phyloP scores from a whole-genome alignment of 1,140 invertebrate genomes.

The Octopus bimaculoides region DNA sequence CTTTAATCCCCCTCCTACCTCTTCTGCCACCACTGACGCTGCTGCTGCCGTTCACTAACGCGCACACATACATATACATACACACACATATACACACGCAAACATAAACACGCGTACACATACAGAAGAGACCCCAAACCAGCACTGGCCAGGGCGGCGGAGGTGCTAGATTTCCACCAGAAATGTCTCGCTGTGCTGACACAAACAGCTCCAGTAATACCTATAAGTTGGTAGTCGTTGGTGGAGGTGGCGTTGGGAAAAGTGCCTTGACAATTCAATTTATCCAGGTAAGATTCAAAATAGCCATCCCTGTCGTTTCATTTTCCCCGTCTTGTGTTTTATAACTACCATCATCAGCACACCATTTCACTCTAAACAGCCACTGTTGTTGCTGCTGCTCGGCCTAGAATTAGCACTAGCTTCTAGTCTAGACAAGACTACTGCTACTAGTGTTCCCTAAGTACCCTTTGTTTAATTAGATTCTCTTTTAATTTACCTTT shows the following conservation, averaged over 20 bases:
- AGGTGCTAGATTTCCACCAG: constrained; percentile 12
- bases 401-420: too few relatives aligned
- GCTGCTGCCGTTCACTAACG: neutral
- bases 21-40: neutral
- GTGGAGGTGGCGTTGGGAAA: constrained; percentile 97
- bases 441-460: too few relatives aligned
- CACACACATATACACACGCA: neutral
- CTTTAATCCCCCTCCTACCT: neutral
- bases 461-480: too few relatives aligned
- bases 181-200: constrained; percentile 43
- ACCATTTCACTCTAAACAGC: too few relatives aligned
- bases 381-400: too few relatives aligned
- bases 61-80: neutral
- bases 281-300: constrained; percentile 80
- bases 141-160: neutral
- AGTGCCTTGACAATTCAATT: constrained; percentile 98
- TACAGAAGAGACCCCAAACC: neutral
- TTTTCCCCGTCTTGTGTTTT: too few relatives aligned
- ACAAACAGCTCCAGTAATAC: constrained; percentile 48
- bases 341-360: too few relatives aligned
- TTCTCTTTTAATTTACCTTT: too few relatives aligned
- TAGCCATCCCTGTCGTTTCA: too few relatives aligned
- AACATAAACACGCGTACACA: neutral
- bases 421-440: too few relatives aligned
- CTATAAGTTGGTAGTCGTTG: constrained; percentile 98